Conservation (phyloP, 2,888 invertebrate species). For the Tiliacea citrago region DNA sequence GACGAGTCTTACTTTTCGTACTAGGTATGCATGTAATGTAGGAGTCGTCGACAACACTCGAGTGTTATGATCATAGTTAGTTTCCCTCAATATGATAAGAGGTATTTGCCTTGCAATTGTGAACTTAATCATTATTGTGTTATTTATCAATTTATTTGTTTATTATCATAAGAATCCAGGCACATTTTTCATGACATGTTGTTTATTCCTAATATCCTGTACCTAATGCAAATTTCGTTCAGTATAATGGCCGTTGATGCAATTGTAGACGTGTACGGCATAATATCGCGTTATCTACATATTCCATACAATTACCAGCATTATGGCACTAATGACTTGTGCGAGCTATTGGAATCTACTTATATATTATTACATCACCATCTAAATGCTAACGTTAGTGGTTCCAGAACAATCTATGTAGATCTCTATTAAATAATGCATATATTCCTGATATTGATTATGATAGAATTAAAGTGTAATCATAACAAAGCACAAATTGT, state of each 20-base stretch:
- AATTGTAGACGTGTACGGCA: constrained; percentile 24
- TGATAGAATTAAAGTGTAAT: too few relatives aligned
- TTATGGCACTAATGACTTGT: constrained; percentile 38
- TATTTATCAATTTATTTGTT: too few relatives aligned
- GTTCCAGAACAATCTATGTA: not conserved
- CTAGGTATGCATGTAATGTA: not conserved
- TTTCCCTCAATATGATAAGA: not conserved
- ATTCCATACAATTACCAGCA: constrained; percentile 42
- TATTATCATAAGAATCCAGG: not conserved
- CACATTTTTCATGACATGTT: not conserved
- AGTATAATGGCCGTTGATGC: constrained; percentile 26
- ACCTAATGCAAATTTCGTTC: constrained; percentile 23
- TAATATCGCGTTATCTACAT: constrained; percentile 29
- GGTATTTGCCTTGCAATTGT: not conserved
- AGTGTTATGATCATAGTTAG: not conserved
- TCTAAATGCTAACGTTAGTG: constrained; percentile 27
- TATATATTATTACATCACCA: constrained; percentile 40
- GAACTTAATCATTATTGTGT: not conserved
- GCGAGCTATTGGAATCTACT: constrained; percentile 32
- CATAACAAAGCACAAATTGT: too few relatives aligned
- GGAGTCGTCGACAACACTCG: not conserved
- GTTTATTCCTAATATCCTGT: constrained; percentile 7
- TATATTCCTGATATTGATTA: not conserved
- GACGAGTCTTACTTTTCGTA: not conserved
- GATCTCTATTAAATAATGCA: not conserved